Conservation (phyloP, 2,888 invertebrate genomes). For the Drosophila neoperkinsi region DNA sequence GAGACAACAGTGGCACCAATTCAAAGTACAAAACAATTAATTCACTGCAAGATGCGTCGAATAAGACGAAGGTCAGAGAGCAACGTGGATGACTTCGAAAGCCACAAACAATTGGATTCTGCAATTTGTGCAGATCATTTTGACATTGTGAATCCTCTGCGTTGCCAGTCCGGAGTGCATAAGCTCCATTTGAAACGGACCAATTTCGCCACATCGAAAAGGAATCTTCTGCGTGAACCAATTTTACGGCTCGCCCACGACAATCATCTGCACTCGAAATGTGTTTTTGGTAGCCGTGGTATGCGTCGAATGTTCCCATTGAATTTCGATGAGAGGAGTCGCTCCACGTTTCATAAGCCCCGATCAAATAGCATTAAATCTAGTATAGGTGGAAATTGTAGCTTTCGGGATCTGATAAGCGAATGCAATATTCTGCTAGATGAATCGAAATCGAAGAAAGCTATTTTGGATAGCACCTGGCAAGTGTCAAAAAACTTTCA, state of each 20-base stretch:
- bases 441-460: slow-evolving; percentile 64
- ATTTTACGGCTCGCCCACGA: slow-evolving; percentile 61
- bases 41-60: slow-evolving; percentile 65
- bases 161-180: slow-evolving; percentile 57
- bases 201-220: slow-evolving; percentile 39
- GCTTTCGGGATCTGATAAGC: slow-evolving; percentile 80
- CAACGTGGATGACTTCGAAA: slow-evolving; percentile 67
- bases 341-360: slow-evolving; percentile 30
- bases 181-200: slow-evolving; percentile 63
- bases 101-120: slow-evolving; percentile 51
- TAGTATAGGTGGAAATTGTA: slow-evolving; percentile 53
- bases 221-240: slow-evolving; percentile 71
- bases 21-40: slow-evolving; percentile 33
- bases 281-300: slow-evolving; percentile 29
- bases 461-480: slow-evolving; percentile 48
- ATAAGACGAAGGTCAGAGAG: slow-evolving; percentile 78
- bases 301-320: slow-evolving; percentile 32
- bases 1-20: slow-evolving; percentile 11
- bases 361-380: slow-evolving; percentile 34
- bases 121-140: slow-evolving; percentile 27
- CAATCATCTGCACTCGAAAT: slow-evolving; percentile 44
- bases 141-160: slow-evolving; percentile 38
- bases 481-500: slow-evolving; percentile 40
- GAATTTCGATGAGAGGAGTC: slow-evolving; percentile 42
- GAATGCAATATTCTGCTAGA: slow-evolving; percentile 77